Conservation (phyloP, 2,888 invertebrate genomes). For the Drosophila yooni region DNA sequence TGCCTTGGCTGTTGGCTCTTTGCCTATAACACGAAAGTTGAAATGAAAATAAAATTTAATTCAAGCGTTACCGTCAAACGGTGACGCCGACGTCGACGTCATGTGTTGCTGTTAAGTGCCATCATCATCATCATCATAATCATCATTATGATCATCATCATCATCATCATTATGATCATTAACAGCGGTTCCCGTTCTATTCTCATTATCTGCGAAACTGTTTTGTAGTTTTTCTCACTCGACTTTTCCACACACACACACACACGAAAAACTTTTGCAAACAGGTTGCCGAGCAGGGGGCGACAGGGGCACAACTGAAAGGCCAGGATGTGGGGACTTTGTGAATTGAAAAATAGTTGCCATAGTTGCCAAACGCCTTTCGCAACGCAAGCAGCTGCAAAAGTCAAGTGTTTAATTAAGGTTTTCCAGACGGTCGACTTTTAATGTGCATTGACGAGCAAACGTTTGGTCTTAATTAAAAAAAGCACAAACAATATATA, state of each 20-base stretch:
- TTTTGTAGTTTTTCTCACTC: conserved; percentile 60
- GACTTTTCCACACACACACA: conserved; percentile 38
- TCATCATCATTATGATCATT: conserved; percentile 35
- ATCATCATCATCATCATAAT: conserved; percentile 47
- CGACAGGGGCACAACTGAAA: not conserved
- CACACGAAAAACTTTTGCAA: conserved; percentile 43
- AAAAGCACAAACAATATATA: conserved; percentile 9
- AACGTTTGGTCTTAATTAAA: conserved; percentile 55
- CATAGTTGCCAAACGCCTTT: conserved; percentile 65
- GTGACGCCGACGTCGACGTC: conserved; percentile 41
- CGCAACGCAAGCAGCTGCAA: conserved; percentile 41
- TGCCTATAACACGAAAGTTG: conserved; percentile 70
- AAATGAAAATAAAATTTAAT: conserved; percentile 76
- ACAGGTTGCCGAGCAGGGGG: not conserved
- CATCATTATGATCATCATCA: conserved; percentile 26
- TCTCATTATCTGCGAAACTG: conserved; percentile 62
- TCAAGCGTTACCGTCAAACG: conserved; percentile 44
- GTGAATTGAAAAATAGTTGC: conserved; percentile 70
- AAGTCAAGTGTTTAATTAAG: conserved; percentile 75
- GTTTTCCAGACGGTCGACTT: conserved; percentile 53
- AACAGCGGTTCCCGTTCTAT: conserved; percentile 39
- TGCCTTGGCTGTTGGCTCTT: conserved; percentile 68
- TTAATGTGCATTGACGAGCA: conserved; percentile 55
- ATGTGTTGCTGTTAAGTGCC: conserved; percentile 73
- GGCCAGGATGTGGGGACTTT: conserved; percentile 41